These are phyloP conservation scores for Rhagoletis zephyria DNA, from an alignment of 1,140 invertebrate species.

Conservation along the genomic window DNA sequence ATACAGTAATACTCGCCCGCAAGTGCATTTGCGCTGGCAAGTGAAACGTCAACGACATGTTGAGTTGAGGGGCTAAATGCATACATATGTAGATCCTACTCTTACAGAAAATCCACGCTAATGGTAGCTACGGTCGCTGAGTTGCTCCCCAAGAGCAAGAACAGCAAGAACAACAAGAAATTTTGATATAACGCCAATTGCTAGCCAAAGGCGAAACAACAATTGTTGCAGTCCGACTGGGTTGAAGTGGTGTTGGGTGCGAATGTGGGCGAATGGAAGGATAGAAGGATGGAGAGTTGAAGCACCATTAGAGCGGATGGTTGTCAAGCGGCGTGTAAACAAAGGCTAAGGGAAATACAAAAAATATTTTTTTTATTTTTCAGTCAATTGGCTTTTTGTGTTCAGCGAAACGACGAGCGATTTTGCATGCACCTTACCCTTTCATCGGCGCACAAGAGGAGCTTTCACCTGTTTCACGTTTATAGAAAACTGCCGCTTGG, in stretches of 20 bases:
- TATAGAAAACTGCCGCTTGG: background rate
- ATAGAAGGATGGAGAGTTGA: background rate
- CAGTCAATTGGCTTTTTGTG: conserved; percentile 41
- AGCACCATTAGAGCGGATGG: conserved; percentile 8
- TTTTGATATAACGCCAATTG: background rate
- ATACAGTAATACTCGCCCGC: background rate
- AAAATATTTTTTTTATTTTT: background rate
- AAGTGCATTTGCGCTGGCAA: conserved; percentile 3
- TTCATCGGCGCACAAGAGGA: background rate
- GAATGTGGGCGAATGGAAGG: background rate
- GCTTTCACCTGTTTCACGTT: background rate
- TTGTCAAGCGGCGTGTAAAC: background rate
- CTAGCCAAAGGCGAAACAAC: conserved; percentile 42
- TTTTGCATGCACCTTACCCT: too few relatives aligned
- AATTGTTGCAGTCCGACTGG: background rate
- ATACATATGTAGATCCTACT: too few relatives aligned
- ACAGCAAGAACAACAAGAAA: background rate
- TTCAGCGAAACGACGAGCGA: background rate
- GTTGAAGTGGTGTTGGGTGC: background rate
- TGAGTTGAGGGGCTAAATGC: background rate
- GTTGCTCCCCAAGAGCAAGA: background rate
- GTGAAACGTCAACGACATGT: conserved; percentile 32
- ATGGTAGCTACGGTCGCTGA: conserved; percentile 29
- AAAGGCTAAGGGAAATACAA: conserved; percentile 15
- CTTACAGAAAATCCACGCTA: conserved; percentile 10